Conservation (phyloP, 2,797 vertebrate species). For the Poecile montanus region DNA sequence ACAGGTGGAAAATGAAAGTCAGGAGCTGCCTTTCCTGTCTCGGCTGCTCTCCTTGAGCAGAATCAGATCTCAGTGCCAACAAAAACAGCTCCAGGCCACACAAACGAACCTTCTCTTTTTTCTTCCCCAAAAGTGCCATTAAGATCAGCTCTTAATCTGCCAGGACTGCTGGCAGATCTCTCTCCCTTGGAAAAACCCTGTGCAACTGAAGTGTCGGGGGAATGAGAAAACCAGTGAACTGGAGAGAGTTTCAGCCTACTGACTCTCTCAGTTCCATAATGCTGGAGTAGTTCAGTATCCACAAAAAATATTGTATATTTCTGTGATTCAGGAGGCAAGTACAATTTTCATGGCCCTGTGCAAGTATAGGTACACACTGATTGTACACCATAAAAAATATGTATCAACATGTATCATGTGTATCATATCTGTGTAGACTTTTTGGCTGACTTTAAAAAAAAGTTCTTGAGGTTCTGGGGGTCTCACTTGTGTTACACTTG, state of each 20-base stretch:
- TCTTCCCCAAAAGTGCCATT: slow-evolving; percentile 8
- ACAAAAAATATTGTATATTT: background rate
- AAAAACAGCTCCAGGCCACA: slow-evolving; percentile 36
- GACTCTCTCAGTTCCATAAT: background rate
- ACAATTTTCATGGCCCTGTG: background rate
- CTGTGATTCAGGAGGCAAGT: background rate
- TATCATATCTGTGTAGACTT: background rate
- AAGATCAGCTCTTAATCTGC: background rate
- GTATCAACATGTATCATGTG: accelerated
- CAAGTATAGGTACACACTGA: background rate
- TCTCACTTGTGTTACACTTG: background rate
- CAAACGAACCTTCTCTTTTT: slow-evolving; percentile 34
- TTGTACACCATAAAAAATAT: accelerated
- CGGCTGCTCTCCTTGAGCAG: background rate
- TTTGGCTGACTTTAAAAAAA: background rate
- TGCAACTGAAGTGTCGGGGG: background rate
- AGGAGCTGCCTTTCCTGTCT: slow-evolving; percentile 46
- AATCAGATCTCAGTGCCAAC: slow-evolving; percentile 27
- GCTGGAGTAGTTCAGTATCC: background rate
- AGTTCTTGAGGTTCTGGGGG: background rate
- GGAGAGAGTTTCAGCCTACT: background rate
- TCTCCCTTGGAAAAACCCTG: background rate
- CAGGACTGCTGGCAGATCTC: background rate
- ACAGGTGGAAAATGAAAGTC: slow-evolving; percentile 4
- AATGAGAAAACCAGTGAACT: background rate